These are phyloP conservation scores for Eumaeus atala DNA, from an alignment of 1,140 invertebrate species.

Conservation along the genomic window DNA sequence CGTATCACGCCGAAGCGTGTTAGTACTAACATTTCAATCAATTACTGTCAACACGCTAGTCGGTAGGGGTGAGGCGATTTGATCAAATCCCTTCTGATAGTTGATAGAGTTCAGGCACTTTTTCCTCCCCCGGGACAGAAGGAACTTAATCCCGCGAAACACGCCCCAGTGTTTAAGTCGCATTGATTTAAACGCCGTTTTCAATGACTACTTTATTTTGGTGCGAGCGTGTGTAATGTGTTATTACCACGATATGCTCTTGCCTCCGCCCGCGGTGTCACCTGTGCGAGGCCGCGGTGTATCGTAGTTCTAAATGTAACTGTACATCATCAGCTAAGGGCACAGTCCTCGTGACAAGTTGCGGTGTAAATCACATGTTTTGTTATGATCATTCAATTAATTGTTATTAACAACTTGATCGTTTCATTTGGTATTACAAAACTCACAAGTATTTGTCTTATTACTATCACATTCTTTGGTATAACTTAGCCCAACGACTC, in stretches of 20 bases:
- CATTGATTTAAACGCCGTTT: slow-evolving; percentile 64
- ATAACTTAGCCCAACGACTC: no score
- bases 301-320: no score
- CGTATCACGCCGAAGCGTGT: background rate
- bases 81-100: slow-evolving; percentile 56
- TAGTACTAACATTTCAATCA: slow-evolving; percentile 52
- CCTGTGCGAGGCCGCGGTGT: no score
- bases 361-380: no score
- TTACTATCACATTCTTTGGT: no score
- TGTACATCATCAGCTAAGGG: no score
- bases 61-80: slow-evolving; percentile 62
- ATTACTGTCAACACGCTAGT: slow-evolving; percentile 58
- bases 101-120: slow-evolving; percentile 55
- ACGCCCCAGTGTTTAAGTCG: slow-evolving; percentile 60
- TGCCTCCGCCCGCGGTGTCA: no score
- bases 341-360: no score
- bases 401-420: no score
- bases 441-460: no score
- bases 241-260: background rate
- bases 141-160: slow-evolving; percentile 45
- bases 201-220: slow-evolving; percentile 36
- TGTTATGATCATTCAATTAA: no score
- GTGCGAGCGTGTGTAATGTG: slow-evolving; percentile 14
- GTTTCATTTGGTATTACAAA: no score
- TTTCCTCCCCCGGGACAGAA: slow-evolving; percentile 49